Evolutionary conservation across 2,888 invertebrate species (phyloP).

Genomic region (Ecdyonurus torrentis): DNA sequence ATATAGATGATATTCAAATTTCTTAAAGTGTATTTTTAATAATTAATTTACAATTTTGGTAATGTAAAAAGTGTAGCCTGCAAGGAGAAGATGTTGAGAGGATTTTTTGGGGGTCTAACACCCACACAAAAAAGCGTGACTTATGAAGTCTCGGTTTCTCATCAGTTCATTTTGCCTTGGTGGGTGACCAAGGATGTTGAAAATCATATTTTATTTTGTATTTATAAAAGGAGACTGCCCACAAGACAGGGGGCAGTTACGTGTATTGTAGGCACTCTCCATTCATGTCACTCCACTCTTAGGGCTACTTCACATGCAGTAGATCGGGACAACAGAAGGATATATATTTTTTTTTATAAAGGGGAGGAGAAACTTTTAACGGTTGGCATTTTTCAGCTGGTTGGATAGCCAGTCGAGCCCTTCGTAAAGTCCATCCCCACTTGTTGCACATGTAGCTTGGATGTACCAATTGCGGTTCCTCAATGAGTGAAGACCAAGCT

Average conservation of each 20-base stretch:
- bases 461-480: slow-evolving; percentile 98
- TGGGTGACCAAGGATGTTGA: slow-evolving; percentile 7
- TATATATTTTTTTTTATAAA: not conserved
- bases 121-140: not conserved
- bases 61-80: slow-evolving; percentile 4
- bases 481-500: slow-evolving; percentile 93
- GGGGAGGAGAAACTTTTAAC: slow-evolving; percentile 38
- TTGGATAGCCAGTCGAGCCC: slow-evolving; percentile 99
- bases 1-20: not conserved
- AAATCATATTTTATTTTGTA: slow-evolving; percentile 4
- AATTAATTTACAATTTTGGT: not conserved
- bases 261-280: slow-evolving; percentile 10
- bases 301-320: not conserved
- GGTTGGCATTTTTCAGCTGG: slow-evolving; percentile 96
- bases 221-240: slow-evolving; percentile 9
- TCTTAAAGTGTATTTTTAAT: not conserved
- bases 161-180: not conserved
- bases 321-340: not conserved
- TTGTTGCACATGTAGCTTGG: slow-evolving; percentile 96
- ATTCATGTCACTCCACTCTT: slow-evolving; percentile 1
- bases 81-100: not conserved
- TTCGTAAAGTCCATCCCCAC: slow-evolving; percentile 97
- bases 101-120: not conserved
- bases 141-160: not conserved
- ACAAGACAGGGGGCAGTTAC: slow-evolving; percentile 8